Base-by-base conservation (phyloP, 2,888 invertebrate species). In the Pelosia muscerda region DNA sequence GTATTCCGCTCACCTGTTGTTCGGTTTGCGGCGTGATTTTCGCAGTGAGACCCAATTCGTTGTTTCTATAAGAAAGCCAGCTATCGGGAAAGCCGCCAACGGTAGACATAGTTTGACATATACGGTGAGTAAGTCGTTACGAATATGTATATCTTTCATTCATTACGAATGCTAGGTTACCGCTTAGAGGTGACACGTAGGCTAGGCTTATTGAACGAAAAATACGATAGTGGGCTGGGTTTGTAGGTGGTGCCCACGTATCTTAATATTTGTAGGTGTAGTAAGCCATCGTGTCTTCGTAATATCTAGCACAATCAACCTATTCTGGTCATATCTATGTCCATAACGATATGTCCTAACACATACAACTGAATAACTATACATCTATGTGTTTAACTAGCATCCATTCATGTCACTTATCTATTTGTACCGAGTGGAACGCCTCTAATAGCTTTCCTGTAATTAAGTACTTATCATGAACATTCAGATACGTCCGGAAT, bases 211-310 rank as follows among this genome's bases (percentile, higher is more conserved):
- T 86, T 86, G 86, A 88, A 86, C 83, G 84, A 90, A 90, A 91
- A 88, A 88, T 89, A 90, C 82, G 82, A 78, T 84, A 86, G 94
- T 94, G 93, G 94, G 94, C 83, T 87, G 92, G 76, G 73, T 63
- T 80, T 88, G 92, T 92, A 93, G 94, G 93, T 92, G 93, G 87
- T 86, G 91, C 94, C 94, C 93, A 93, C 93, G 93, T 93, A 88
- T 84, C 85, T 85, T 81, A 82, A 88, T 84, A 84, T 86, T 81
- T 85, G 92, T 93, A 90, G 90, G 92, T 92, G 91, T 91, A 87
- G 86, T 89, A 88, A 85, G 85, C 85, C 85, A 86, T 83, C 80
- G 86, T 82, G 84, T 87, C 88, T 85, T 92, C 88, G 88, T 84
- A 74, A 82, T 86, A 86, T 84, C 82, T 86, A 82, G 83, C 85